Evolutionary conservation across 2,113 vertebrate genomes (phyloP).

Genomic region (Dryoscopus gambensis): DNA sequence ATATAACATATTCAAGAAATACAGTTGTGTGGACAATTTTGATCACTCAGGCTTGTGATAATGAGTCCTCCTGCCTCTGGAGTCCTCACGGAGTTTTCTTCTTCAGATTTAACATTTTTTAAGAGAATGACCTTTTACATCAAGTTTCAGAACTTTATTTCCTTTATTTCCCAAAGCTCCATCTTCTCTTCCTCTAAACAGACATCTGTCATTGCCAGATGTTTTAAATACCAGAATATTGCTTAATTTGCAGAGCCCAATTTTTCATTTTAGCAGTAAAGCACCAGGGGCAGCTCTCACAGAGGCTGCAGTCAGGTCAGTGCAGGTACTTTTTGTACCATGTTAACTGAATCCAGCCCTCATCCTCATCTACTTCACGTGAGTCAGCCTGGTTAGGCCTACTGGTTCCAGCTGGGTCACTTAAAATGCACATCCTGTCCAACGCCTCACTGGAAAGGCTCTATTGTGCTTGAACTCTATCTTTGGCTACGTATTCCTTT

Average conservation of each 20-base stretch:
- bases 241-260: neutral
- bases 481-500: neutral
- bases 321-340: neutral
- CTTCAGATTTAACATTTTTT: neutral
- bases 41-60: neutral
- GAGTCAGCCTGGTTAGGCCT: neutral
- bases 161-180: neutral
- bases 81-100: neutral
- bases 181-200: neutral
- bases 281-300: neutral
- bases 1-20: neutral
- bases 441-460: neutral
- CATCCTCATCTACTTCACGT: fast-evolving
- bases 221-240: neutral
- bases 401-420: neutral
- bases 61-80: neutral
- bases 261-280: neutral
- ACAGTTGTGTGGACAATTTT: neutral
- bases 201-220: neutral
- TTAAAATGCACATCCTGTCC: neutral
- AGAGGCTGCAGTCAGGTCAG: neutral
- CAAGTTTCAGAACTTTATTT: neutral
- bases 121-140: neutral
- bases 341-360: neutral
- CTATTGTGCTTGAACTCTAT: neutral